Percentiles rank a stretch among this genome's conserved stretches.
Evolutionary conservation across 35 echinoderm and acorn worm species (phyloP).

Genomic region (Ptychodera flava): DNA sequence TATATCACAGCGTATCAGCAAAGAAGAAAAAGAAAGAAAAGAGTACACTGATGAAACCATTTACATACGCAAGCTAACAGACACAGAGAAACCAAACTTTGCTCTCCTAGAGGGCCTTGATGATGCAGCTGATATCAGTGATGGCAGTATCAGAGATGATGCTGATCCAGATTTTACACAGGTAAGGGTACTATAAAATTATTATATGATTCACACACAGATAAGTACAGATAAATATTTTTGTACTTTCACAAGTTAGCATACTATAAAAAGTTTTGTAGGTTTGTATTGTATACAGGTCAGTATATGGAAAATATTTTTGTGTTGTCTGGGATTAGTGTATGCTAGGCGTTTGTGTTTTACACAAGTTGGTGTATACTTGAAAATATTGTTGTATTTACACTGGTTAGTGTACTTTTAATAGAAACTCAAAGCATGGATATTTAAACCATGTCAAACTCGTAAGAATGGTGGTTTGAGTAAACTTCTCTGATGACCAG

Average conservation of each 20-base stretch:
- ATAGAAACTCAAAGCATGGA: too few relatives aligned
- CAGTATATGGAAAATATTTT: too few relatives aligned
- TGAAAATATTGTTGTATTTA: too few relatives aligned
- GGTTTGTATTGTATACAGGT: too few relatives aligned
- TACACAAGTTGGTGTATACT: too few relatives aligned
- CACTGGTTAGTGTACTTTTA: too few relatives aligned
- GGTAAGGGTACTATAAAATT: constrained; percentile 18
- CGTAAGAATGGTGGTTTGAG: too few relatives aligned
- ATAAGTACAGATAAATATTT: not conserved
- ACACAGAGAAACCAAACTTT: constrained; percentile 15
- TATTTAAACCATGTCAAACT: too few relatives aligned
- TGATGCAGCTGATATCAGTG: constrained; percentile 3
- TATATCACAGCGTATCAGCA: constrained; percentile 18
- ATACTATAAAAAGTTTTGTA: not conserved
- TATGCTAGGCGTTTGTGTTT: too few relatives aligned
- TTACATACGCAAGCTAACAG: constrained; percentile 73
- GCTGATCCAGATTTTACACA: constrained; percentile 60
- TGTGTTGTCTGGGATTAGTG: too few relatives aligned
- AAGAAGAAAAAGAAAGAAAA: constrained; percentile 26
- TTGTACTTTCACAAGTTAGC: not conserved
- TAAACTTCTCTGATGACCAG: too few relatives aligned
- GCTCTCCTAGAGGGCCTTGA: constrained; percentile 6
- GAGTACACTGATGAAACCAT: constrained; percentile 67
- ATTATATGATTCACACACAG: not conserved
- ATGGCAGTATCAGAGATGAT: constrained; percentile 25